A percentile compares a stretch with the other conserved stretches of the same genome.
Evolutionary conservation across 2,888 invertebrate genomes (phyloP).

Genomic region (Drosophila putrida): DNA sequence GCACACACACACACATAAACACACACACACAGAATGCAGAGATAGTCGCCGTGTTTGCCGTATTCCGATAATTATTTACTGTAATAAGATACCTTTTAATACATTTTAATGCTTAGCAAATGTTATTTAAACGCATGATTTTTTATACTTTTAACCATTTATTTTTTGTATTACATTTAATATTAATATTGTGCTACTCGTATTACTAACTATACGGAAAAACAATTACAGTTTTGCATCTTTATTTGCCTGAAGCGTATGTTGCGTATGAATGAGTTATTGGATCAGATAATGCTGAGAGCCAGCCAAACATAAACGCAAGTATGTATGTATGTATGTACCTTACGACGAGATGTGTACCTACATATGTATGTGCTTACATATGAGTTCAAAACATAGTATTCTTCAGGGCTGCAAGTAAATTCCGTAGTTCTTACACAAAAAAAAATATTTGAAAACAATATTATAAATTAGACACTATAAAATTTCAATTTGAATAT

Average conservation of each 20-base stretch:
- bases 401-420: not conserved
- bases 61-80: slow-evolving; percentile 50
- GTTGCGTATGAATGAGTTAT: slow-evolving; percentile 40
- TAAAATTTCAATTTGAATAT: not conserved
- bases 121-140: slow-evolving; percentile 62
- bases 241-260: slow-evolving; percentile 38
- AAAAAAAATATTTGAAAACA: not conserved
- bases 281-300: slow-evolving; percentile 7
- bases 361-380: too few relatives aligned
- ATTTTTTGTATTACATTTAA: slow-evolving; percentile 51
- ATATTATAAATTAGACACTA: not conserved
- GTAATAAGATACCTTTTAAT: slow-evolving; percentile 47
- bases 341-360: not conserved
- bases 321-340: not conserved
- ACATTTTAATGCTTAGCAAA: slow-evolving; percentile 48
- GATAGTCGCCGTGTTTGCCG: slow-evolving; percentile 31
- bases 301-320: too few relatives aligned
- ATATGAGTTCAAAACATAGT: not conserved
- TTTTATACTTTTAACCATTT: slow-evolving; percentile 49
- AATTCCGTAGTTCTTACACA: not conserved
- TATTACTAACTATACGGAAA: slow-evolving; percentile 53
- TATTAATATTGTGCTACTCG: slow-evolving; percentile 52
- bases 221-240: slow-evolving; percentile 24
- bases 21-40: slow-evolving; percentile 8
- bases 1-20: slow-evolving; percentile 3